Evolutionary conservation across 2,797 vertebrate species (phyloP).

Genomic region (Sebastes kiyomatsui): DNA sequence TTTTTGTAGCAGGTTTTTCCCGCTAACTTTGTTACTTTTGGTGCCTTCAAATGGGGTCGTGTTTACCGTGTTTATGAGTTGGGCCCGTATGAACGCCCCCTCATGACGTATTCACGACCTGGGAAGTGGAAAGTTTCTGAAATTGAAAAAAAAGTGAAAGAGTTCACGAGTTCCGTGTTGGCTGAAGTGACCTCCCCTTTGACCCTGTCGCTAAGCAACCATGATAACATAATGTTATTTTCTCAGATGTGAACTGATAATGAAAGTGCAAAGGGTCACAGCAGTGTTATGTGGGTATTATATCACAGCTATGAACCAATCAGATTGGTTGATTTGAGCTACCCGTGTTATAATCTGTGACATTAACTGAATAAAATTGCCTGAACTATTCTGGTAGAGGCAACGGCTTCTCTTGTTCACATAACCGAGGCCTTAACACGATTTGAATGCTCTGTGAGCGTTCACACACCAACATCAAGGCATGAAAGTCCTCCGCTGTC

Average conservation of each 20-base stretch:
- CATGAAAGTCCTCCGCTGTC: conserved; percentile 35
- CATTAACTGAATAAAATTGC: conserved; percentile 34
- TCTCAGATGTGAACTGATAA: neutral
- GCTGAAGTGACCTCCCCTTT: too few species aligned
- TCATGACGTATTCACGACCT: too few species aligned
- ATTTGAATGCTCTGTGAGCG: conserved; percentile 32
- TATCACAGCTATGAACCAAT: neutral
- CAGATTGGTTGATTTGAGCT: neutral
- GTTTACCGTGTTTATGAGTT: too few species aligned
- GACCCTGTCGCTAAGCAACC: too few species aligned
- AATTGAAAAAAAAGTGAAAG: too few species aligned
- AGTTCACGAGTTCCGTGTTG: too few species aligned
- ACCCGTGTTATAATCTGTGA: neutral
- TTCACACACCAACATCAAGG: conserved; percentile 18
- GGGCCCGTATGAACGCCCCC: too few species aligned
- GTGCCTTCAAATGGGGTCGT: too few species aligned
- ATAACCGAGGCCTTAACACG: conserved; percentile 20
- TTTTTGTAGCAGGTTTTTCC: too few species aligned
- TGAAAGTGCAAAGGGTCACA: neutral
- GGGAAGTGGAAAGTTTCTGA: too few species aligned
- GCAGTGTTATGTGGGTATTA: neutral
- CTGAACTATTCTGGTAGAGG: conserved; percentile 43
- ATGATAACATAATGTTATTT: too few species aligned
- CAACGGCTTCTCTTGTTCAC: conserved; percentile 13
- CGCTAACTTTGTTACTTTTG: too few species aligned